Evolutionary conservation across 1,140 invertebrate species (phyloP), one percentile per base, ranked within the genome.

Genomic region (Aphelinus atriplicis): DNA sequence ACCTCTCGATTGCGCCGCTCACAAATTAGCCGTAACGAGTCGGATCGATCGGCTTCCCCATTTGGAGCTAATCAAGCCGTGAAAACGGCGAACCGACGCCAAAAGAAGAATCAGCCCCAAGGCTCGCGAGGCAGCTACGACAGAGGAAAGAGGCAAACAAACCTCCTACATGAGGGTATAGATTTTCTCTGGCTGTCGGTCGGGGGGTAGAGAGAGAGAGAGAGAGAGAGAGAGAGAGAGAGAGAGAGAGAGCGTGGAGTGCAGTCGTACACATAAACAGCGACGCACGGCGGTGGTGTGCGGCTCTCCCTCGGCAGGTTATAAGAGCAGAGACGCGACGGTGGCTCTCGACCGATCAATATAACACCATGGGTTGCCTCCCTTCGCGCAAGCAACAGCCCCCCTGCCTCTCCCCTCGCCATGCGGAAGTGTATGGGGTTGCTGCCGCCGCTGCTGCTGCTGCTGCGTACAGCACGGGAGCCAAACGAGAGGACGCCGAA

Each of bases 281-380:
- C 63, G 66, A 63, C 64, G 56, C 53, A 26, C 26, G 26, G 26
- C 26, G 26, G 26, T 26, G 26, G 26, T 26, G 26, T 26, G 26
- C 26, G 26, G 26, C 26, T 26, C 26, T 26, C 26, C 26, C 26
- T 10, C 63, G 57, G 50, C 58, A 57, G 63, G 65, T 74, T 69
- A 74, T 63, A 69, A 68, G 65, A 69, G 58, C 43, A 46, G 10
- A 6, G 47, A 66, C n/a, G 47, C 43, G 50, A n/a, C 42, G 50
- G 53, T 42, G 10, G 50, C 72, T 63, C 26, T 61, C 43, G 9
- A 47, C 51, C 72, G 72, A 74, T 74, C 72, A 74, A 74, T 74
- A 74, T 56, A 74, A 74, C 72, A 74, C 66, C 43, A 7, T 62
- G 72, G 46, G 64, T 48, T 56, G 10, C 65, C 63, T 53, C 51